A percentile compares a stretch with the other conserved stretches of the same genome.
Evolutionary conservation across 2,113 vertebrate genomes (phyloP).

Genomic region (Equus przewalskii): DNA sequence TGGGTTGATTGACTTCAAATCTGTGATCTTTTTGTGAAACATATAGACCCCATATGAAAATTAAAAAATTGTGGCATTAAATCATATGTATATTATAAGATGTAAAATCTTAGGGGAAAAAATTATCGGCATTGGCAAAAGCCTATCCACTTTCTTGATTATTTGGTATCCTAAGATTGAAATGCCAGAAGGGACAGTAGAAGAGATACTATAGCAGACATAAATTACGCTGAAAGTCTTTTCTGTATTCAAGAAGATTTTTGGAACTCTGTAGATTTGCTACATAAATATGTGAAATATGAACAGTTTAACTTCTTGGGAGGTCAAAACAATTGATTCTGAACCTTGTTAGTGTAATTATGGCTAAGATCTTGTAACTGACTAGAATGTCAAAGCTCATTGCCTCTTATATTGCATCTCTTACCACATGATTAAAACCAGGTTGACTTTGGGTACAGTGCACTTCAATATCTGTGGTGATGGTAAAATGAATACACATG

Average conservation of each 20-base stretch:
- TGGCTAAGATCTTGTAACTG: not conserved
- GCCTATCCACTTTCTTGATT: not conserved
- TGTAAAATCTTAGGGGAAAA: not conserved
- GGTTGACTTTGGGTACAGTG: not conserved
- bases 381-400: not conserved
- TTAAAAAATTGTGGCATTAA: not conserved
- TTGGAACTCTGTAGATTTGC: not conserved
- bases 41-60: not conserved
- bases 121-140: not conserved
- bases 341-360: not conserved
- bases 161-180: not conserved
- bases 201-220: not conserved
- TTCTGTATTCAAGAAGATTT: constrained; percentile 10
- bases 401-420: not conserved
- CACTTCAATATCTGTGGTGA: not conserved
- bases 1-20: not conserved
- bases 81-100: not conserved
- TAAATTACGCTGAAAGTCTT: not conserved
- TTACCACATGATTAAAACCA: not conserved
- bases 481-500: not conserved
- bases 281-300: not conserved
- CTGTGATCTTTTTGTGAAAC: constrained; percentile 17
- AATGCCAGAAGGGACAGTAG: not conserved
- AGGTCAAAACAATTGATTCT: constrained; percentile 27
- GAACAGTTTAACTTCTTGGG: constrained; percentile 41